Evolutionary conservation across 2,113 vertebrate genomes (phyloP).

Genomic region (Serilophus lunatus): DNA sequence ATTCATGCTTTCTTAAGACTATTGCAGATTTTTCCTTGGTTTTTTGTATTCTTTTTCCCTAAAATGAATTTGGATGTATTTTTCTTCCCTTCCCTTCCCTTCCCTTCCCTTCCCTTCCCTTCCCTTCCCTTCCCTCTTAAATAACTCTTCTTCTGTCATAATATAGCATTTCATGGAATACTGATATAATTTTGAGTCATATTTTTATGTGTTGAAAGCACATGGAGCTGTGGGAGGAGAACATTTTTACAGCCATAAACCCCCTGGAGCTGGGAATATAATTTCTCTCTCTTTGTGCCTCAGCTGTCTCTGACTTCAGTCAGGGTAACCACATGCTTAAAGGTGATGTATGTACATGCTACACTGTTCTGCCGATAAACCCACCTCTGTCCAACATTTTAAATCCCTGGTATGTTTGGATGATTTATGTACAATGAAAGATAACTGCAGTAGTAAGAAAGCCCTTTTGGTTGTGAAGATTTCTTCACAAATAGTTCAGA

Average conservation of each 20-base stretch:
- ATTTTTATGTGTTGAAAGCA: not conserved
- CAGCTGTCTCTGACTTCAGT: not conserved
- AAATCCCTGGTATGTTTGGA: not conserved
- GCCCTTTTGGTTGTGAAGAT: not conserved
- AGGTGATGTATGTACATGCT: not conserved
- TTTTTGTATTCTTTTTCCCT: not conserved
- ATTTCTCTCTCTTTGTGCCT: not conserved
- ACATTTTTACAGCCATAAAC: not conserved
- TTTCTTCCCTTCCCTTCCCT: rapidly evolving
- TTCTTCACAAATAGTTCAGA: not conserved
- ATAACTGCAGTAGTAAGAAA: not conserved
- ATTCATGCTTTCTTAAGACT: not conserved
- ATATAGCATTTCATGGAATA: not conserved
- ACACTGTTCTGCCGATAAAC: not conserved
- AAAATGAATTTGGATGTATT: not conserved
- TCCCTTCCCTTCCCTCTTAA: not conserved
- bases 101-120: no score
- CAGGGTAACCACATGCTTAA: not conserved
- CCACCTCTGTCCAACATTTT: not conserved
- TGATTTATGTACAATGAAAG: not conserved
- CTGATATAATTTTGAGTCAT: not conserved
- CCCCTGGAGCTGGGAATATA: not conserved
- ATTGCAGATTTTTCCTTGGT: not conserved
- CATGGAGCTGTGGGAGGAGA: not conserved
- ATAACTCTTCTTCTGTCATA: not conserved